A percentile compares a stretch with the other conserved stretches of the same genome.
phyloP scores from a whole-genome alignment of 2,888 invertebrate genomes.

The Eupithecia exiguata region DNA sequence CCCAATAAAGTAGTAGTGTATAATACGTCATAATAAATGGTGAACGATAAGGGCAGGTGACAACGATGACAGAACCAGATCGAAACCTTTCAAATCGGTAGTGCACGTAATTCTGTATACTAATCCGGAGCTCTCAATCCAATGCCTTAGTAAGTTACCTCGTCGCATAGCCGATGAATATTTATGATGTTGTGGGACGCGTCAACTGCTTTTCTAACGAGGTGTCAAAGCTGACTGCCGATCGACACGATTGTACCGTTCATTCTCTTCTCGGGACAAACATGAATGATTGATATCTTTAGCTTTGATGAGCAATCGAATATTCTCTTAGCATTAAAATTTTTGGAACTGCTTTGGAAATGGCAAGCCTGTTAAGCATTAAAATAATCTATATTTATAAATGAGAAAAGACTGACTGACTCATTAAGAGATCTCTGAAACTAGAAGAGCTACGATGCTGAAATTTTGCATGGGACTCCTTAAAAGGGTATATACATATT shows the following conservation, averaged over 20 bases:
- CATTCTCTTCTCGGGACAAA: constrained; percentile 3
- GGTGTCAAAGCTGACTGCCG: constrained; percentile 24
- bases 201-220: constrained; percentile 29
- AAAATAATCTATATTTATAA: not conserved
- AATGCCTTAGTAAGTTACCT: constrained; percentile 3
- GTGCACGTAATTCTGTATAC: not conserved
- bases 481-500: no score
- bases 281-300: constrained; percentile 6
- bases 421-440: no score
- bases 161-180: constrained; percentile 28
- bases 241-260: not conserved
- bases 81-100: not conserved
- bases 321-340: not conserved
- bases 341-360: not conserved
- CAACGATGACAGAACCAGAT: not conserved
- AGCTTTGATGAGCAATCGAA: not conserved
- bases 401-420: no score
- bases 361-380: not conserved
- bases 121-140: not conserved
- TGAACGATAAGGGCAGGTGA: not conserved
- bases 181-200: constrained; percentile 33
- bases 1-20: no score
- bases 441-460: no score
- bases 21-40: no score
- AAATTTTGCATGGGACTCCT: no score